phyloP scores from a whole-genome alignment of 2,113 vertebrate genomes.

The Serilophus lunatus region DNA sequence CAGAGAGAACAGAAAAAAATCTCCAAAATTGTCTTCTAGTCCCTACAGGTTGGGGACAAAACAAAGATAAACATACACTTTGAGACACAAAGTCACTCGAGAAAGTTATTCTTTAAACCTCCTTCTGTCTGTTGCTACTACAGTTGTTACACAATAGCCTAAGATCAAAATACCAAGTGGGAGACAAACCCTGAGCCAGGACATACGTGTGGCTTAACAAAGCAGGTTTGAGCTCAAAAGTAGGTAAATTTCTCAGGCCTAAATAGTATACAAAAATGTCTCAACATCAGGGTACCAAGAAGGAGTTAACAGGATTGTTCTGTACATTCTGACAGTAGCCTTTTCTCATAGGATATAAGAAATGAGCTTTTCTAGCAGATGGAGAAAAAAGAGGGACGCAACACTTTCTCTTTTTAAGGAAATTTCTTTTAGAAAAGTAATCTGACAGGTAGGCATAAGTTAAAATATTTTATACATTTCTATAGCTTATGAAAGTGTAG shows the following conservation, averaged over 20 bases:
- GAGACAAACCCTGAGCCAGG: not conserved
- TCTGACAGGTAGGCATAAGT: not conserved
- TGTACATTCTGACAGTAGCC: not conserved
- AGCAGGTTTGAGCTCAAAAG: not conserved
- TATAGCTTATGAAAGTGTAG: not conserved
- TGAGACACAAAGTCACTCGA: not conserved
- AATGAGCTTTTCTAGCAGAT: not conserved
- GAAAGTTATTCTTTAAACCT: not conserved
- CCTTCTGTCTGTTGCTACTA: not conserved
- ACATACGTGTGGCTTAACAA: not conserved
- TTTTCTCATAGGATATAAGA: not conserved
- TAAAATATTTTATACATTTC: not conserved
- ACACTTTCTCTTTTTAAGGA: not conserved
- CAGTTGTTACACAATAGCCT: not conserved
- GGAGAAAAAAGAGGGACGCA: not conserved
- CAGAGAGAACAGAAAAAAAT: not conserved
- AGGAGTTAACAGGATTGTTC: not conserved
- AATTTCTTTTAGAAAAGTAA: not conserved
- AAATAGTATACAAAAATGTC: not conserved
- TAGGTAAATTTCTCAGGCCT: not conserved
- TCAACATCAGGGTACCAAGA: not conserved
- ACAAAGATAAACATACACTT: not conserved
- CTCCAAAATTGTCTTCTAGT: not conserved
- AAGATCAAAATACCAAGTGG: not conserved
- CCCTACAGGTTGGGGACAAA: not conserved